These are phyloP conservation scores for Sebastes jordani DNA, from an alignment of 2,797 vertebrate species.

Conservation along the genomic window DNA sequence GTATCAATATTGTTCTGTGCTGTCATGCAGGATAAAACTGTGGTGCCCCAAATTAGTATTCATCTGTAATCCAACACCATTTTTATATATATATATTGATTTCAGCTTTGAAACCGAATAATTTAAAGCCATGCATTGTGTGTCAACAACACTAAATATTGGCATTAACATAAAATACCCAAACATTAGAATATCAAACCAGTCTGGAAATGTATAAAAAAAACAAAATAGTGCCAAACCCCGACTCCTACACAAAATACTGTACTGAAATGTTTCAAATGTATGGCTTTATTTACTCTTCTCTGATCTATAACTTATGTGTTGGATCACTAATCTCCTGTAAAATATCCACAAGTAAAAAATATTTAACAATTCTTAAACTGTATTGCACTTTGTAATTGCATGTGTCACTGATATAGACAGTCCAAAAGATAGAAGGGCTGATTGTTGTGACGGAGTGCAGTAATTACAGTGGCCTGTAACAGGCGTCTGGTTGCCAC, in stretches of 20 bases:
- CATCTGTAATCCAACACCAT: background rate
- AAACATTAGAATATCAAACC: background rate
- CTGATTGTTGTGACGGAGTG: background rate
- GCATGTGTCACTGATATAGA: slow-evolving; percentile 29
- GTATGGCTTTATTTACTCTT: slow-evolving; percentile 70
- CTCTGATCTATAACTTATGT: slow-evolving; percentile 16
- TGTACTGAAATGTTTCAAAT: slow-evolving; percentile 48
- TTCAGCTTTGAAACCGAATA: slow-evolving; percentile 27
- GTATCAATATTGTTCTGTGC: slow-evolving; percentile 10
- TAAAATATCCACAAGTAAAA: slow-evolving; percentile 40
- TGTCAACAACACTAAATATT: slow-evolving; percentile 8
- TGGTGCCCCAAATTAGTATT: slow-evolving; percentile 5
- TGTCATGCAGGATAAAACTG: slow-evolving; percentile 38
- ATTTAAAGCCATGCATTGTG: slow-evolving; percentile 47
- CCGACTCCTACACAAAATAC: slow-evolving; percentile 42
- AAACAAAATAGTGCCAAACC: background rate
- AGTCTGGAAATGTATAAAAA: slow-evolving; percentile 18
- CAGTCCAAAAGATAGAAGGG: slow-evolving; percentile 6
- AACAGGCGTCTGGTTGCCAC: slow-evolving; percentile 95
- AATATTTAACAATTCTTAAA: slow-evolving; percentile 46
- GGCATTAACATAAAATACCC: background rate
- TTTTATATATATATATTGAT: background rate
- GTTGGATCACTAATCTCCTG: slow-evolving; percentile 5
- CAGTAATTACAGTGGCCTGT: slow-evolving; percentile 79
- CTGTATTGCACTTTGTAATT: slow-evolving; percentile 76